Evolutionary conservation across 2,888 invertebrate species (phyloP).

Genomic region (Papilio demoleus): DNA sequence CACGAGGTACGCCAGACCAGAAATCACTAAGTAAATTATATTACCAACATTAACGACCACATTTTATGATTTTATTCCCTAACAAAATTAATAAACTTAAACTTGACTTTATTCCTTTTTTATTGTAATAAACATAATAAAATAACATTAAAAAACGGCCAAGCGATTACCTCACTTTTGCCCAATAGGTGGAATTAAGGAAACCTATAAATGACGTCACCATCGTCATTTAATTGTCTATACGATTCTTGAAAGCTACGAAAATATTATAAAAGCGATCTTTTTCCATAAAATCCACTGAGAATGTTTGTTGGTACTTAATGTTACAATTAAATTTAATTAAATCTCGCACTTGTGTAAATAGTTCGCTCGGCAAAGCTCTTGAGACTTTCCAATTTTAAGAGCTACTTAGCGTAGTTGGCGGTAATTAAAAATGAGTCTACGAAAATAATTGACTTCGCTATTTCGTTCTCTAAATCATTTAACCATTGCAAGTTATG

Average conservation of each 20-base stretch:
- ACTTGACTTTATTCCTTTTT: no score
- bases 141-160: no score
- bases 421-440: slow-evolving; percentile 16
- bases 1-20: slow-evolving; percentile 46
- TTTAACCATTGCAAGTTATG: neutral
- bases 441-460: slow-evolving; percentile 13
- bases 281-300: slow-evolving; percentile 53
- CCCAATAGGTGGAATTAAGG: neutral
- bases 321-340: slow-evolving; percentile 61
- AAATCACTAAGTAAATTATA: neutral
- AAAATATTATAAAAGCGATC: slow-evolving; percentile 49
- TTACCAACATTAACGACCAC: neutral
- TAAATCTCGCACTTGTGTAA: slow-evolving; percentile 62
- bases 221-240: neutral
- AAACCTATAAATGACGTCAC: neutral
- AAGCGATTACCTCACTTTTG: neutral
- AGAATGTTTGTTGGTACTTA: slow-evolving; percentile 53
- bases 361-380: slow-evolving; percentile 49
- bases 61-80: neutral
- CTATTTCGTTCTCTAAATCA: neutral
- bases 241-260: neutral
- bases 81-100: no score
- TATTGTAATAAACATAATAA: no score
- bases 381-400: slow-evolving; percentile 22
- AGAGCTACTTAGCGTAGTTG: slow-evolving; percentile 11